Base-by-base conservation (phyloP, 2,888 invertebrate genomes). In the Caenorhabditis sp. region DNA sequence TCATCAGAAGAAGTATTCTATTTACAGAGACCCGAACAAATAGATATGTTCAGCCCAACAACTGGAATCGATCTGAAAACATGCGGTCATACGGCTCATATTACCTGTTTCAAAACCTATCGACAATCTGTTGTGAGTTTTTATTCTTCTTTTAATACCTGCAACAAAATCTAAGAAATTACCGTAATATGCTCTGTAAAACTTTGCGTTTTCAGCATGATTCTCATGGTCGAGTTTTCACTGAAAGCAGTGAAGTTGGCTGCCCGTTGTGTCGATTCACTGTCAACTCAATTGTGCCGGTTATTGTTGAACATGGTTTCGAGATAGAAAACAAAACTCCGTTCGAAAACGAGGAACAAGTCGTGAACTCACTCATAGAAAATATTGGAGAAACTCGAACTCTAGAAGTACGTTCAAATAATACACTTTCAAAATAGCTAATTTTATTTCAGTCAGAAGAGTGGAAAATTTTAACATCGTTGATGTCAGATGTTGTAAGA, bases 31-130 rank as follows among this genome's bases (percentile, higher is more conserved):
- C 43, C 43, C 14, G 43, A 43, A 17, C 2, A 43, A 43, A 43
- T 43, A 3, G 43, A 43, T 17, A 43, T 43, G 43, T 17, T 43
- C 12, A 43, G 14, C 14, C 43, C 43, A 1, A 0, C 50, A 17
- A 43, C 60, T 77, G 96, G 96, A 63, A 94, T 96, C 62, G 93
- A 94, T 89, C 93, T 95, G 62, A 93, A 94, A 89, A 94, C 96
- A 1, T 97, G 97, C 90, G 97, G 97, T 0, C 99, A 99, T 90
- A 94, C 95, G 89, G 91, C 97, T 69, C 97, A 99, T 90, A 91
- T 96, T 84, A 93, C 94, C 88, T 99, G 99, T 89, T 92, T 95
- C 86, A 93, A 93, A 88, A 92, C 94, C 0, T 99, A 97, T 90
- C 91, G 95, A 84, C 92, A 92, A 84, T 93, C 95, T 37, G 91